Conservation (phyloP, 2,113 vertebrate genomes). For the Tetrax tetrax region DNA sequence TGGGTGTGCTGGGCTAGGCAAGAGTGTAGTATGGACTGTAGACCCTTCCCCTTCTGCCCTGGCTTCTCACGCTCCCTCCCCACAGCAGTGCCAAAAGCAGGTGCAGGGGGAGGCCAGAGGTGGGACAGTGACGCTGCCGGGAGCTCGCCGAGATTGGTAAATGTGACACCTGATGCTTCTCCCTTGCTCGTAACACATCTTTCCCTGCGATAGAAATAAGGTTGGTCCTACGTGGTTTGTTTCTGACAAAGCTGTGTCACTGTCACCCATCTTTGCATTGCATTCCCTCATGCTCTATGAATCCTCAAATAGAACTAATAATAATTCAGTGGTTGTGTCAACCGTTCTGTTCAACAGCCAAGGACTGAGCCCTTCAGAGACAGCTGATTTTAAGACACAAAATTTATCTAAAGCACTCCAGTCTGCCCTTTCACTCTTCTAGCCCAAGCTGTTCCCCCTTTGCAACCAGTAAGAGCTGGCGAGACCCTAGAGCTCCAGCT, state of each 20-base stretch:
- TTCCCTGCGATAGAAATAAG: not conserved
- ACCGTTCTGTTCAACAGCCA: not conserved
- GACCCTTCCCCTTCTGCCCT: not conserved
- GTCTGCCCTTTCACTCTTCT: not conserved
- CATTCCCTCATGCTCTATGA: not conserved
- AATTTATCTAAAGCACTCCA: not conserved
- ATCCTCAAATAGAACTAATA: not conserved
- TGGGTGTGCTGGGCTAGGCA: not conserved
- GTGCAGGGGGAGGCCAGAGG: not conserved
- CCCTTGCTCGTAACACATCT: not conserved
- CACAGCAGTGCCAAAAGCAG: not conserved
- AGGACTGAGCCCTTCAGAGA: not conserved
- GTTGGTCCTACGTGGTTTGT: not conserved
- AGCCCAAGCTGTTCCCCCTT: not conserved
- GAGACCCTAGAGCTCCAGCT: not conserved
- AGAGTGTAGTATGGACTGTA: not conserved
- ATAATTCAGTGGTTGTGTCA: not conserved
- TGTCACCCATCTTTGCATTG: not conserved
- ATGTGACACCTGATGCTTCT: not conserved
- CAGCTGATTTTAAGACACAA: not conserved
- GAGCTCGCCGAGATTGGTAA: not conserved
- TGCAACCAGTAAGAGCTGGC: not conserved
- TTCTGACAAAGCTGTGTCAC: not conserved
- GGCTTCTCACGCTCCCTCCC: not conserved
- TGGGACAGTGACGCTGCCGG: not conserved